Evolutionary conservation across 2,797 vertebrate genomes (phyloP), one percentile per base, ranked within the genome.

Genomic region (Coranthus polyacanthus): DNA sequence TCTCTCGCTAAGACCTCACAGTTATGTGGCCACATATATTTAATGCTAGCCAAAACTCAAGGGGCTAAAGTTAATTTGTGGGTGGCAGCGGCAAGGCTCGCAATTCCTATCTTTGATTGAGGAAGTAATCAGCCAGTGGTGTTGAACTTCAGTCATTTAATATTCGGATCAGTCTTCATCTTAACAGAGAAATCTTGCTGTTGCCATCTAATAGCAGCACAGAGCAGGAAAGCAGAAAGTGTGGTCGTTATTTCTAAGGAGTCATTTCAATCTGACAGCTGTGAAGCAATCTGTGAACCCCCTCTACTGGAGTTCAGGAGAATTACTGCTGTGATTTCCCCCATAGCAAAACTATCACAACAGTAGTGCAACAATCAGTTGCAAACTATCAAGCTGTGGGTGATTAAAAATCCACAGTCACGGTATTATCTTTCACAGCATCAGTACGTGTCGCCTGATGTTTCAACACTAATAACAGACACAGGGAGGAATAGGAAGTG

Each of bases 61-160:
- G 65, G 66, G 79, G 43, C 41, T 51, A 15, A 50, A 77, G 55
- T 59, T 82, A 47, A 84, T 83, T 72, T 83, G 66, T 72, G 73
- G 50, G 39, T 60, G 47, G 60, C 16, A n/a, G n/a, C n/a, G n/a
- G 7, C 20, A 49, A 60, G 43, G 51, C 34, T 21, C 15, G 62
- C 67, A 34, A 68, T 71, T 71, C 45, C 45, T 56, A 49, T 55
- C 47, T 83, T 29, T 77, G 82, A 84, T 54, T 78, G 73, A 75
- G 64, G 81, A 72, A 75, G 81, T 72, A 87, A 87, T 89, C 85
- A 76, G 51, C 1, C 26, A 15, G n/a, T 6, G 38, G 62, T 54
- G 46, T 36, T 54, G 52, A 62, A 72, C 66, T 67, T 74, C 26
- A 67, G 39, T 62, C 59, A 66, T 80, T 88, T 78, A 46, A 77